Evolutionary conservation across 2,888 invertebrate genomes (phyloP).

Genomic region (Cinara cedri): DNA sequence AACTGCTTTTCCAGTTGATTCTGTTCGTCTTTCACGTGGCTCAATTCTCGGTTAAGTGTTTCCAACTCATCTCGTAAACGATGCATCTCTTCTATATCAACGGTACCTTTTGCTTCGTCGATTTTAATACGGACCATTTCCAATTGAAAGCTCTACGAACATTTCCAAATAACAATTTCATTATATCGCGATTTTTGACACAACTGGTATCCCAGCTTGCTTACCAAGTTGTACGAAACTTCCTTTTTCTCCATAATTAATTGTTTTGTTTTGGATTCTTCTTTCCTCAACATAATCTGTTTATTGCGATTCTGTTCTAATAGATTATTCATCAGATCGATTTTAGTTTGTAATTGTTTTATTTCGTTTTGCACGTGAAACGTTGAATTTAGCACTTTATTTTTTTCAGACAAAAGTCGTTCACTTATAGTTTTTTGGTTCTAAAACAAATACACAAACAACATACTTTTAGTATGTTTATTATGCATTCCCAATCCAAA

Average conservation of each 20-base stretch:
- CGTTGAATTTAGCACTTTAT: constrained; percentile 30
- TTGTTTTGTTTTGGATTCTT: constrained; percentile 63
- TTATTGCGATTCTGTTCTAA: constrained; percentile 37
- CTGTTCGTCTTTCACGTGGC: constrained; percentile 52
- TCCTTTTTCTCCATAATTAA: constrained; percentile 68
- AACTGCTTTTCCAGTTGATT: constrained; percentile 58
- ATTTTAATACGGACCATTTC: constrained; percentile 57
- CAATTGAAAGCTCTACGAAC: constrained; percentile 58
- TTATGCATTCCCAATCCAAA: background rate
- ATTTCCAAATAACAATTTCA: background rate
- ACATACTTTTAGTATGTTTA: background rate
- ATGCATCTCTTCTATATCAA: constrained; percentile 51
- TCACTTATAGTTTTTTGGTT: constrained; percentile 2
- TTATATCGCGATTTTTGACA: too few species aligned
- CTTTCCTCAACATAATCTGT: constrained; percentile 31
- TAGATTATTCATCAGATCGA: constrained; percentile 25
- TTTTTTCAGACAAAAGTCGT: background rate
- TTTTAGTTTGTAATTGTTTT: constrained; percentile 64
- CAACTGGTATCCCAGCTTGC: constrained; percentile 59
- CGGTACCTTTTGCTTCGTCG: constrained; percentile 54
- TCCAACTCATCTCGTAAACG: constrained; percentile 50
- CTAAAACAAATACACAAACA: background rate
- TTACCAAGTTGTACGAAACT: constrained; percentile 69
- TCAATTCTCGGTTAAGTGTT: constrained; percentile 58
- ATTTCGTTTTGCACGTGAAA: constrained; percentile 60